Percentiles rank a stretch among this genome's conserved stretches.
phyloP scores from a whole-genome alignment of 2,113 vertebrate species.

The Tragelaphus scriptus region DNA sequence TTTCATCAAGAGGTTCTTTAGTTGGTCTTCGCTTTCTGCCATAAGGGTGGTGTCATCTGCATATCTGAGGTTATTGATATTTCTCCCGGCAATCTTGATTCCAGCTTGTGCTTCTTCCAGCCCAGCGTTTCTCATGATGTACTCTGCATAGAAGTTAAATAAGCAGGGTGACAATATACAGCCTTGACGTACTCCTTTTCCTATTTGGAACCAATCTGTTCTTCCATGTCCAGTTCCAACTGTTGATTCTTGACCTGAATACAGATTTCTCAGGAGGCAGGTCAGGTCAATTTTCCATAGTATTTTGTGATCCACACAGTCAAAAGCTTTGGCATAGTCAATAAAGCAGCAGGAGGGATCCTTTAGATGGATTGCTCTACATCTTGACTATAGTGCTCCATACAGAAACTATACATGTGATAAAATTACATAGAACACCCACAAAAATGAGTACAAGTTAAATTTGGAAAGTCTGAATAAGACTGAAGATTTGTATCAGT shows the following conservation, averaged over 20 bases:
- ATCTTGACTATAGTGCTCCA: not conserved
- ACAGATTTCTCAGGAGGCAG: not conserved
- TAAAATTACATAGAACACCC: not conserved
- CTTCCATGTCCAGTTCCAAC: not conserved
- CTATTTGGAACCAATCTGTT: not conserved
- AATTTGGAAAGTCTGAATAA: not conserved
- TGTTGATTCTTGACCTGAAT: not conserved
- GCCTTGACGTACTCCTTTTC: not conserved
- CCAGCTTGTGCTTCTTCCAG: not conserved
- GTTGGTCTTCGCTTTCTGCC: not conserved
- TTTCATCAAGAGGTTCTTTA: not conserved
- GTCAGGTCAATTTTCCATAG: not conserved
- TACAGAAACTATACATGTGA: not conserved
- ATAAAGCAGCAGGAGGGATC: no score
- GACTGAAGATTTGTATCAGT: not conserved
- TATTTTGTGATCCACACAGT: no score
- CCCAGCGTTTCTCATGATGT: fast-evolving
- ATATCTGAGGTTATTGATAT: not conserved
- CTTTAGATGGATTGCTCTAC: not conserved
- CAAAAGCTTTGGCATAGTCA: no score
- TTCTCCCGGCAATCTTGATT: not conserved
- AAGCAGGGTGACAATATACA: not conserved
- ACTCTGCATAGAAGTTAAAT: not conserved
- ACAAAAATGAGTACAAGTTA: not conserved
- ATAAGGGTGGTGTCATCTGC: not conserved